phyloP scores from a whole-genome alignment of 2,888 invertebrate genomes.

The Axea sp. region DNA sequence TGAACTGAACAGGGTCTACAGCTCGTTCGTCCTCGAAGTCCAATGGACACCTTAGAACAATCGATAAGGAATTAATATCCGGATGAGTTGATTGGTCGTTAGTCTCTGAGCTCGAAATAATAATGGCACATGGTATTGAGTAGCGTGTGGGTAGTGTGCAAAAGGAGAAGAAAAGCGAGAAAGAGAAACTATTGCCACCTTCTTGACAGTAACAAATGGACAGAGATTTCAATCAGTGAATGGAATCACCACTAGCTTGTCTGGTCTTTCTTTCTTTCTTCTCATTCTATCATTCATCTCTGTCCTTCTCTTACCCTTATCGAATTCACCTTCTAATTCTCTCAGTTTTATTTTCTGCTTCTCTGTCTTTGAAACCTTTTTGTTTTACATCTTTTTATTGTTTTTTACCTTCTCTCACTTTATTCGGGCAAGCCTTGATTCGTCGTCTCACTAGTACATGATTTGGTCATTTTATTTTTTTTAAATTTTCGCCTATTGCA shows the following conservation, averaged over 20 bases:
- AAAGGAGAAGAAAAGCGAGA: conserved; percentile 66
- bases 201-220: conserved; percentile 89
- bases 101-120: conserved; percentile 74
- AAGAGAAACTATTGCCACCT: conserved; percentile 79
- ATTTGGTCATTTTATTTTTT: conserved; percentile 65
- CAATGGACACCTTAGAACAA: conserved; percentile 69
- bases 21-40: conserved; percentile 61
- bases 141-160: conserved; percentile 72
- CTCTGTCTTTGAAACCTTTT: conserved; percentile 60
- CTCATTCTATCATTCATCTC: conserved; percentile 50
- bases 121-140: conserved; percentile 74
- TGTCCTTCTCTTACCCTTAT: conserved; percentile 56
- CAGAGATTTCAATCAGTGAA: conserved; percentile 87
- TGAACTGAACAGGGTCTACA: conserved; percentile 52
- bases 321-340: conserved; percentile 62
- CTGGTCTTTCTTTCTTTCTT: conserved; percentile 67
- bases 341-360: conserved; percentile 60
- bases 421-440: conserved; percentile 70
- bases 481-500: conserved; percentile 62
- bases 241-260: conserved; percentile 81
- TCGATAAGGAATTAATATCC: conserved; percentile 77
- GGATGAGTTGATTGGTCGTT: conserved; percentile 76
- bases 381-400: conserved; percentile 60
- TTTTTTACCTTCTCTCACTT: conserved; percentile 60
- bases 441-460: conserved; percentile 73